Evolutionary conservation across 2,113 vertebrate species (phyloP), one percentile per base, ranked within the genome.

Genomic region (Ochotona curzoniae): DNA sequence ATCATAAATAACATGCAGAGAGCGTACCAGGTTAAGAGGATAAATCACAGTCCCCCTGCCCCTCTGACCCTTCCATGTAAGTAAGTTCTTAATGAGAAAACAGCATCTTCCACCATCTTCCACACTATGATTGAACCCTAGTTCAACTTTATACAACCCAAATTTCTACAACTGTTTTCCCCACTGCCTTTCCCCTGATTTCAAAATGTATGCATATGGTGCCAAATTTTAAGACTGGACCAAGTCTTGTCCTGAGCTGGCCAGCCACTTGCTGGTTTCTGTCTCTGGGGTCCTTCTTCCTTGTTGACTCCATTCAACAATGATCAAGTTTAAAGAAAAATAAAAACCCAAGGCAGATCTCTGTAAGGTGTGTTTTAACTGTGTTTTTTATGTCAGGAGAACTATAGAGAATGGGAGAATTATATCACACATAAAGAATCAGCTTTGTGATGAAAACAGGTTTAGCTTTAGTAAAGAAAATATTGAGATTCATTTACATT

Each of bases 1-100:
- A 86, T 57, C 49, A 11, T 60, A 90, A 92, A 91, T 86, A 89
- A 94, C 83, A 87, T 30, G 28, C n/a, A 87, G 28, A 44, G 87
- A 82, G 44, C 17, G 66, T 47, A 87, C 70, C 73, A 93, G 21
- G 13, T 74, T 81, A 54, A 70, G 76, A 79, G 66, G 57, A 60
- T 73, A 87, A 88, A 89, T 81, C 20, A n/a, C 1, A 66, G 49
- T 23, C 66, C 25, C 63, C 84, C 23, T 35, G 69, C 18, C 81
- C 54, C 87, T 17, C 15, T 76, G 63, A 26, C 5, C 35, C 26
- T 64, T 38, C 69, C 64, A 66, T 75, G 57, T 71, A 87, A 81
- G 75, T 92, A 81, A 80, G 64, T 79, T 69, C 35, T 66, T 80
- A 73, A 67, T 26, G 4, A 73, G 87, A 87, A 38, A 49, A 93